Evolutionary conservation across 2,113 vertebrate genomes (phyloP).

Genomic region (Chaenogobius annularis): DNA sequence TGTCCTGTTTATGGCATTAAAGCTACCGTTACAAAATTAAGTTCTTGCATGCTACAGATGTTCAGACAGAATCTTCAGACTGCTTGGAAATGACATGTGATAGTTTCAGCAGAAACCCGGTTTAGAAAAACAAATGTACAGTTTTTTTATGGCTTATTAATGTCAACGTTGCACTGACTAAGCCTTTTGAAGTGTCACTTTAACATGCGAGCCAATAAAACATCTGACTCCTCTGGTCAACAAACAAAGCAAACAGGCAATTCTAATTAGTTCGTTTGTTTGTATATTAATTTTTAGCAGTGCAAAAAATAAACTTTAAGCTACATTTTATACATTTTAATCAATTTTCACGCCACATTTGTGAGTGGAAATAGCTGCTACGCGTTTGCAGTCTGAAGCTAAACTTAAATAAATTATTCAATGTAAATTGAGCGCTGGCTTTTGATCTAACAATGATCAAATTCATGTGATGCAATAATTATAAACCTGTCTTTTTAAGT

Average conservation of each 20-base stretch:
- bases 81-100: no score
- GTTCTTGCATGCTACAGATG: not conserved
- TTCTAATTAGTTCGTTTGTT: not conserved
- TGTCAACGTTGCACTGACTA: no score
- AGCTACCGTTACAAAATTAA: not conserved
- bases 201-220: not conserved
- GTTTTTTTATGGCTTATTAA: not conserved
- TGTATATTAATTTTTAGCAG: no score
- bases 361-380: constrained; percentile 10
- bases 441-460: not conserved
- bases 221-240: not conserved
- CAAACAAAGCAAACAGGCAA: not conserved
- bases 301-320: not conserved
- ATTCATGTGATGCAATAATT: not conserved
- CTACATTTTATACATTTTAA: not conserved
- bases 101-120: not conserved
- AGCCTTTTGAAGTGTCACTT: no score
- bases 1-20: not conserved
- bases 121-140: not conserved
- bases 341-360: not conserved
- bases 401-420: constrained; percentile 36
- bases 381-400: constrained; percentile 16
- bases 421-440: constrained; percentile 21
- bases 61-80: not conserved
- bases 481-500: not conserved